phyloP scores from a whole-genome alignment of 2,888 invertebrate species.

The Opisthograptis luteolata region DNA sequence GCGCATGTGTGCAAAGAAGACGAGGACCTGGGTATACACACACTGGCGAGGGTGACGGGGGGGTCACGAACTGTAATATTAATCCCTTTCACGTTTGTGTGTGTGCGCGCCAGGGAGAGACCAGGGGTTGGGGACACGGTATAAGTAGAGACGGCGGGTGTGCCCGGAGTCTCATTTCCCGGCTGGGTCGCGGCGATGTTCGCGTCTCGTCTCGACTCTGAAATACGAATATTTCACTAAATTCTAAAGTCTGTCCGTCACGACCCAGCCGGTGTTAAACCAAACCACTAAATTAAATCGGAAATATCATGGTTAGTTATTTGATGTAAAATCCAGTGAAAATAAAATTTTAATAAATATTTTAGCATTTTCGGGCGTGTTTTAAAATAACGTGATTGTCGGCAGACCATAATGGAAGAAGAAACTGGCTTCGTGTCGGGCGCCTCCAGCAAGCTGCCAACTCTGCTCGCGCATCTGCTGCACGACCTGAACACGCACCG shows the following conservation, averaged over 20 bases:
- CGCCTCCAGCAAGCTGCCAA: slow-evolving; percentile 88
- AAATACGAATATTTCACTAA: not conserved
- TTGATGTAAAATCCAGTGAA: no score
- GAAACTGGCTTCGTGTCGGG: slow-evolving; percentile 93
- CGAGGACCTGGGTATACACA: no score
- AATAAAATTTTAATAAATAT: no score
- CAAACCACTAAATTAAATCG: not conserved
- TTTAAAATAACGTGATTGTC: not conserved
- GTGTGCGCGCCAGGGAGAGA: not conserved
- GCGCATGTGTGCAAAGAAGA: no score
- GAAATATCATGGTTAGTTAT: no score
- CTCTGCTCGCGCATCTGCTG: slow-evolving; percentile 90
- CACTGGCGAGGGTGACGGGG: no score
- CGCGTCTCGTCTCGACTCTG: not conserved
- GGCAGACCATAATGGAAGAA: slow-evolving; percentile 91
- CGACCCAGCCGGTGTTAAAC: slow-evolving; percentile 12
- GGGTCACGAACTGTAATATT: no score
- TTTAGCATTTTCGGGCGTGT: no score
- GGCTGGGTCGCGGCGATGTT: slow-evolving; percentile 13
- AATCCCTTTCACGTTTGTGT: not conserved
- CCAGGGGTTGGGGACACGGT: not conserved
- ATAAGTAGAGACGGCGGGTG: not conserved
- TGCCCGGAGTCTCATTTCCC: not conserved
- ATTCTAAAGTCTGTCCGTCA: not conserved
- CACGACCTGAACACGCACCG: slow-evolving; percentile 92